Base-by-base conservation (phyloP, 2,888 invertebrate species). In the Zonitis immaculata region DNA sequence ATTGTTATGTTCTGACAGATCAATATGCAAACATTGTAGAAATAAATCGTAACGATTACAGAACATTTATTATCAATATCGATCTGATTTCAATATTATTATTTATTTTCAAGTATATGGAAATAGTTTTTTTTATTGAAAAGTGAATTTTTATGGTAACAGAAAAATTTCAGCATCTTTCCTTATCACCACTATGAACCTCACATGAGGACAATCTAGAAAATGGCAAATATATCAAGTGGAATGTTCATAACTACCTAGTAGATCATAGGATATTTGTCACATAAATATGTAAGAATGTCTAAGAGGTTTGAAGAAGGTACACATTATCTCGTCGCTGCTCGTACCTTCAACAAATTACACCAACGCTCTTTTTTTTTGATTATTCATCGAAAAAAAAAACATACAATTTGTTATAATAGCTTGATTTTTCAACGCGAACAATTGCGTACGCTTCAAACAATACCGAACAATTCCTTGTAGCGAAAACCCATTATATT, bases 1-100 rank as follows among this genome's bases (percentile, higher is more conserved):
- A 59, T 59, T 50, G 57, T 52, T 42, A 32, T 44, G 44, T 55
- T 52, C 56, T 54, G 57, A 56, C 60, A 56, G 55, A 51, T 57
- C 44, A 56, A 54, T 57, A 44, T 39, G 25, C 27, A 27, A 27
- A 27, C 27, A 27, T 9, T 27, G 27, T 5, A 22, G 3, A 4
- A 9, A 27, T 27, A 27, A 27, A 27, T 27, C 8, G 6, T 6
- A 27, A 3, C n/a, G 12, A 12, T 30, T 30, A 30, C 11, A 27
- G 27, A 27, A 27, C 11, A n/a, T n/a, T n/a, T n/a, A n/a, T n/a
- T n/a, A n/a, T n/a, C n/a, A n/a, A n/a, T n/a, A n/a, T n/a, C n/a
- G n/a, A n/a, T n/a, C n/a, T n/a, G n/a, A n/a, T n/a, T n/a, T n/a
- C n/a, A n/a, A n/a, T n/a, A n/a, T n/a, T n/a, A n/a, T n/a, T n/a